Conservation (phyloP, 1,140 invertebrate species). For the Melitaea cinxia region DNA sequence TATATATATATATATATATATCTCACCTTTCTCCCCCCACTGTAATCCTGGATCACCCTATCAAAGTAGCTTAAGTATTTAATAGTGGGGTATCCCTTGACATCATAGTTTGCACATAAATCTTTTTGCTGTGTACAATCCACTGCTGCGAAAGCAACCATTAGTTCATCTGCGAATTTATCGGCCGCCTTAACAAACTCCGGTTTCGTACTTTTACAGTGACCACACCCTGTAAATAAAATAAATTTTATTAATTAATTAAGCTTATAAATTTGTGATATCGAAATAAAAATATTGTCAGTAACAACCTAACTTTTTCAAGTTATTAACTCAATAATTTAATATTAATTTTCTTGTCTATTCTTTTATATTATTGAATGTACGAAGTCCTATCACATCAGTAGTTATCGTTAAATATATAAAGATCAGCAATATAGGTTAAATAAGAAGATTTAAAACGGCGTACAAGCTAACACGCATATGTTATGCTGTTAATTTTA, state of each 20-base stretch:
- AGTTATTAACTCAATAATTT: too few relatives aligned
- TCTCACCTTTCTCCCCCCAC: conserved; percentile 86
- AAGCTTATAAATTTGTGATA: too few relatives aligned
- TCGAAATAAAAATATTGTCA: too few relatives aligned
- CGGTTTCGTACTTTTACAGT: conserved; percentile 94
- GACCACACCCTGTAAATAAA: conserved; percentile 89
- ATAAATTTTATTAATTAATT: neutral
- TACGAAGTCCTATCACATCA: too few relatives aligned
- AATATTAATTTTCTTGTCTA: too few relatives aligned
- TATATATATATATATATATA: neutral
- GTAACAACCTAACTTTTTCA: too few relatives aligned
- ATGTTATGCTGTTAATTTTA: too few relatives aligned
- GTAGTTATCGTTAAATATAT: too few relatives aligned
- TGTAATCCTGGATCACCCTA: conserved; percentile 85
- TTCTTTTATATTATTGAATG: too few relatives aligned
- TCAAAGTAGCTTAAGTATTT: conserved; percentile 94
- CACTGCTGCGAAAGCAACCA: conserved; percentile 90
- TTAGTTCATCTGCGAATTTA: conserved; percentile 86
- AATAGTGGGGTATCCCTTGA: conserved; percentile 93
- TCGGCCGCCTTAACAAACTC: conserved; percentile 90
- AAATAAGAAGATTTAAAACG: too few relatives aligned
- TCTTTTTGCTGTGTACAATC: conserved; percentile 88
- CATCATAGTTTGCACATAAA: conserved; percentile 87
- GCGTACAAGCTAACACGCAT: too few relatives aligned
- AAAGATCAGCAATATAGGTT: too few relatives aligned